phyloP scores from a whole-genome alignment of 2,888 invertebrate genomes.

The Ferrisia virgata region DNA sequence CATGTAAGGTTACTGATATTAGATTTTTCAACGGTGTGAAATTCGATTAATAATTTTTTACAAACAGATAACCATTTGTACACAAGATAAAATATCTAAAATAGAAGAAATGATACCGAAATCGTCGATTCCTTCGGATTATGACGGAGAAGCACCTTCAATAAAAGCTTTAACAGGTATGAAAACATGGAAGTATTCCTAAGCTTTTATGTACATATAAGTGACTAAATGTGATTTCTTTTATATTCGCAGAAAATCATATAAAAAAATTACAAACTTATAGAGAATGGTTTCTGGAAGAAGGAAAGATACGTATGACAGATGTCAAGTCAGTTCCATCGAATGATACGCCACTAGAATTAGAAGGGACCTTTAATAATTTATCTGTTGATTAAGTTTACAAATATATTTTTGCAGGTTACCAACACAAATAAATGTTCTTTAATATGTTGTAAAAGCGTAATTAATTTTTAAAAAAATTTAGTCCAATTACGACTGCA shows the following conservation, averaged over 20 bases:
- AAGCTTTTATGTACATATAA: too few species aligned
- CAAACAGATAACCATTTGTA: slow-evolving; percentile 43
- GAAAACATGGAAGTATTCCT: neutral
- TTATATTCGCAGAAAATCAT: slow-evolving; percentile 26
- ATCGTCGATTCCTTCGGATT: slow-evolving; percentile 49
- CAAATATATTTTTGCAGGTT: neutral
- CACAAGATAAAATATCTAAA: slow-evolving; percentile 42
- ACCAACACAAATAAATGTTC: neutral
- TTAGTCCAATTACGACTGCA: too few species aligned
- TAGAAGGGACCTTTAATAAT: slow-evolving; percentile 50
- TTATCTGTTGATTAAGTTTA: slow-evolving; percentile 50
- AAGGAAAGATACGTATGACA: slow-evolving; percentile 49
- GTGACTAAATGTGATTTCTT: neutral
- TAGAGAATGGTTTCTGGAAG: slow-evolving; percentile 49
- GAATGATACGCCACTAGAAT: slow-evolving; percentile 40
- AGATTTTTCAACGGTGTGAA: neutral
- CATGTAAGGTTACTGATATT: too few species aligned
- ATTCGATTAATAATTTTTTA: neutral
- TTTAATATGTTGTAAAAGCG: neutral
- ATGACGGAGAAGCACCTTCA: slow-evolving; percentile 49
- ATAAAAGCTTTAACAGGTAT: slow-evolving; percentile 47
- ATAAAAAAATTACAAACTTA: slow-evolving; percentile 48
- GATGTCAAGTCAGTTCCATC: slow-evolving; percentile 47
- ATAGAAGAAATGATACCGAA: slow-evolving; percentile 48
- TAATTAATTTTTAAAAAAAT: neutral